Conservation (phyloP, 2,113 vertebrate species). For the Lampris megalopsis region DNA sequence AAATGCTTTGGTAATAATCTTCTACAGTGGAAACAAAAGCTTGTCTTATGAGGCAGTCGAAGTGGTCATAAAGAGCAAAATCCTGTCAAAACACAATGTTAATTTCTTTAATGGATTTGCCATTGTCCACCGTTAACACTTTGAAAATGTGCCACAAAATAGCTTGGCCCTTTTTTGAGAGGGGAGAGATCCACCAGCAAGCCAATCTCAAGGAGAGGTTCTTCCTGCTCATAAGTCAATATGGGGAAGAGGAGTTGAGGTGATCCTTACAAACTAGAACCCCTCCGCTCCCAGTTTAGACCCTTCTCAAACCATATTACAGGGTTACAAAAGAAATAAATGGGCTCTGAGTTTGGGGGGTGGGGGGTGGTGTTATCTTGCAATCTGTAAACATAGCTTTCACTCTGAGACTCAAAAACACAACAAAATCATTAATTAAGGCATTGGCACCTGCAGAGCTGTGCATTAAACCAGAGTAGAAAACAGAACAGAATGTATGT, state of each 20-base stretch:
- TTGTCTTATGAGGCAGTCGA: conserved; percentile 34
- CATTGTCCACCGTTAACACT: conserved; percentile 9
- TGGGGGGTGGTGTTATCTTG: neutral
- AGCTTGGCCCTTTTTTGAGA: conserved; percentile 11
- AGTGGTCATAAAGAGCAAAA: conserved; percentile 20
- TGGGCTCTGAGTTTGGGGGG: conserved; percentile 11
- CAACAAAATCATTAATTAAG: conserved; percentile 66
- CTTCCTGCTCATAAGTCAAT: neutral
- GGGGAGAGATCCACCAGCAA: conserved; percentile 9
- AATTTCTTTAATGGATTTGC: conserved; percentile 60
- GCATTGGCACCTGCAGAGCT: conserved; percentile 67
- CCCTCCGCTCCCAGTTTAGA: neutral
- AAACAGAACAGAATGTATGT: conserved; percentile 70
- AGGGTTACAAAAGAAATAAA: conserved; percentile 24
- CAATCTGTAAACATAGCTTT: conserved; percentile 57
- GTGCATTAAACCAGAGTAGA: conserved; percentile 69
- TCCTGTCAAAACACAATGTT: conserved; percentile 30
- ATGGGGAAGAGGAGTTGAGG: conserved; percentile 1
- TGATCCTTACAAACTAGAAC: conserved; percentile 9
- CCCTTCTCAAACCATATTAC: neutral
- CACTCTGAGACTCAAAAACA: conserved; percentile 56
- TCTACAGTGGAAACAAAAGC: neutral
- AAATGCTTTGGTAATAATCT: conserved; percentile 15
- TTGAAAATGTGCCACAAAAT: conserved; percentile 30
- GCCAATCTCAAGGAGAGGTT: neutral